Evolutionary conservation across 2,888 invertebrate species (phyloP), one percentile per base, ranked within the genome.

Genomic region (Drosophila mettleri): DNA sequence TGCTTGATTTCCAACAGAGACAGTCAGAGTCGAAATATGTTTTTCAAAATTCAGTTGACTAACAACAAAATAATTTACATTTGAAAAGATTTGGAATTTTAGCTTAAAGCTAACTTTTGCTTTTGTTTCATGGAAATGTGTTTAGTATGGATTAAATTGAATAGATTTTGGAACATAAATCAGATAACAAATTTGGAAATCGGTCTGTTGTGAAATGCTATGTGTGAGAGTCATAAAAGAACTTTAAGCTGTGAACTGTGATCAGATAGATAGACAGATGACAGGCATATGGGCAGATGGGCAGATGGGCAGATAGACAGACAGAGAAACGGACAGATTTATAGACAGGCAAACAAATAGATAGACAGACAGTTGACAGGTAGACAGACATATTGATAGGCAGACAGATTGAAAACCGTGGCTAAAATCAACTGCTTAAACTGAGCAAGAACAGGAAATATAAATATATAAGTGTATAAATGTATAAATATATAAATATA

Each of bases 1-100:
- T n/a, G 39, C 39, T 52, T 31, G 16, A 52, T 52, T 33, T 39
- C 16, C 27, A 27, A 16, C 45, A 18, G 45, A 7, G 45, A 7
- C 45, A 2, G 29, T 12, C 45, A 27, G 8, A 45, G 27, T 29
- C 16, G 5, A 27, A 45, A 45, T 45, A 27, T 45, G 45, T 16
- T 45, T 45, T 45, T 10, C 45, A 3, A 45, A 45, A 45, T 27
- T 6, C 45, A 27, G 45, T 27, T 29, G 16, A 16, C 12, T 45
- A 24, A 43, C 22, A 29, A 29, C 27, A 18, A 45, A 18, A 45
- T 18, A 12, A 45, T 45, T 45, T 45, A 10, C 45, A 45, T 45
- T 45, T 27, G 27, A n/a, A 45, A 45, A 45, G 16, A 27, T 12
- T 16, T 16, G 9, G 24, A 24, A 43, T n/a, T 10, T 10, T n/a